Evolutionary conservation across 2,888 invertebrate species (phyloP).

Genomic region (Asteroscopus sphinx): DNA sequence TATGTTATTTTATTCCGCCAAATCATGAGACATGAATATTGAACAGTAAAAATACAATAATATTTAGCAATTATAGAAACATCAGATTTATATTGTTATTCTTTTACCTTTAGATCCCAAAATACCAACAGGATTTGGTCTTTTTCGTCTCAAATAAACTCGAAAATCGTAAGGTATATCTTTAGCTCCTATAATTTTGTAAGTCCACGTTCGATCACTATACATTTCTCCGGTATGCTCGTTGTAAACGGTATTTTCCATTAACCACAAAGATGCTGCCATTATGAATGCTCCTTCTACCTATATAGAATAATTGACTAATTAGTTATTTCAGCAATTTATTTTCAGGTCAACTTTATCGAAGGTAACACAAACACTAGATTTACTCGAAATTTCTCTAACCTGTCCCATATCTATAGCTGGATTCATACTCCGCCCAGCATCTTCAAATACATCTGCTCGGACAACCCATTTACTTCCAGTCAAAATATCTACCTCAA

Average conservation of each 20-base stretch:
- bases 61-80: too few relatives aligned
- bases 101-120: constrained; percentile 70
- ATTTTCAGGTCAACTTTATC: too few relatives aligned
- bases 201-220: constrained; percentile 70
- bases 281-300: constrained; percentile 92
- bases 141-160: constrained; percentile 63
- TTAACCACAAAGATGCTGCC: constrained; percentile 62
- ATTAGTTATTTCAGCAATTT: too few relatives aligned
- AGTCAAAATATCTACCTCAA: constrained; percentile 69
- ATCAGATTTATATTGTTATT: too few relatives aligned
- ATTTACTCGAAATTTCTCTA: constrained; percentile 13
- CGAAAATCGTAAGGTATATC: constrained; percentile 72
- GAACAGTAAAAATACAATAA: too few relatives aligned
- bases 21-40: too few relatives aligned
- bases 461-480: constrained; percentile 69
- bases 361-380: too few relatives aligned
- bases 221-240: constrained; percentile 63
- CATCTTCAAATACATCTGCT: constrained; percentile 84
- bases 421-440: constrained; percentile 92
- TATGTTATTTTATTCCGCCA: too few relatives aligned
- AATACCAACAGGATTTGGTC: constrained; percentile 70
- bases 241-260: constrained; percentile 65
- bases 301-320: too few relatives aligned
- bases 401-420: constrained; percentile 93
- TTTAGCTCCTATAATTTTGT: constrained; percentile 69